Base-by-base conservation (phyloP, 2,888 invertebrate genomes). In the Lacanobia wlatinum region DNA sequence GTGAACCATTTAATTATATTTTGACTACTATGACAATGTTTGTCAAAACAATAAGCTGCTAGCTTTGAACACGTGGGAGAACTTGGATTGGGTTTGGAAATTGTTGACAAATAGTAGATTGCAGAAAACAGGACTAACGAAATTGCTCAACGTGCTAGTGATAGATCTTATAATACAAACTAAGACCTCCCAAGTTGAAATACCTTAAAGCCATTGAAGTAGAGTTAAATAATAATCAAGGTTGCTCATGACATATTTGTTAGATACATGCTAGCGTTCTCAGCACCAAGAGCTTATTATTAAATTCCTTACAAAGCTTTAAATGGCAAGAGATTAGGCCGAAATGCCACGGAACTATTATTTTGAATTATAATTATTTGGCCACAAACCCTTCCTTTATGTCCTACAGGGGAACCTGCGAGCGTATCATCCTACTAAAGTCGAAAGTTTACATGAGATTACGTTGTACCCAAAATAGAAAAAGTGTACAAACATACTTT, bases 381-480 rank as follows among this genome's bases (percentile, higher is more conserved):
- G 10, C 18, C 12, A 64, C 70, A 84, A 84, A 74, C 84, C 62
- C 69, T 84, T 60, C 59, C 60, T 73, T 56, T 69, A 53, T 43
- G 66, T 60, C 66, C 40, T 50, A 56, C 18, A 50, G 21, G 65
- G 16, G 28, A 63, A 55, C 28, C 58, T 74, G 59, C 12, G 46
- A 55, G 28, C 52, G 55, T 66, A 63, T 63, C 48, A 40, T 43
- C 62, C 55, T 53, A 65, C 28, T 84, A 80, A 84, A 80, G 18
- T 63, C 43, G 59, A 28, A n/a, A 80, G 48, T 74, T 80, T 65
- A 83, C 80, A 66, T 50, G 21, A 61, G 61, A 69, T 80, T 80
- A 66, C 63, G 9, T 63, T 56, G 55, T 60, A 40, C 66, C 81
- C 59, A 60, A 84, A 84, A 73, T 60, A 73, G 23, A 53, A 73